A percentile compares a stretch with the other conserved stretches of the same genome.
Conservation (phyloP, 2,888 invertebrate species). For the Xanthia togata region DNA sequence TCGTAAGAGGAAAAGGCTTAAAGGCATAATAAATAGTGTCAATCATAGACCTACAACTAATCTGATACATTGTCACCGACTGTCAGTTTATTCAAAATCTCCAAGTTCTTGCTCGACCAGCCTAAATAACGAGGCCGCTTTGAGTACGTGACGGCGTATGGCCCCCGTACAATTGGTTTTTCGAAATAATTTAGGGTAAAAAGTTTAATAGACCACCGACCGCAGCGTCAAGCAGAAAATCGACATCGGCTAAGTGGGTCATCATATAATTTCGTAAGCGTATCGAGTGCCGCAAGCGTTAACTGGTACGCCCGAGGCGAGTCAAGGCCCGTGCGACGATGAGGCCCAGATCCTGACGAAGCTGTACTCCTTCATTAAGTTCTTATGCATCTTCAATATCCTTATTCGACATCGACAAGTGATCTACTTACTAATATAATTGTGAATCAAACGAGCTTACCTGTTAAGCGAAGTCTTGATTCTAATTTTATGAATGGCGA, state of each 20-base stretch:
- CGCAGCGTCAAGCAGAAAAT: slow-evolving; percentile 83
- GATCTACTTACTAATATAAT: slow-evolving; percentile 30
- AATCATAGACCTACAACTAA: slow-evolving; percentile 57
- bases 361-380: slow-evolving; percentile 55
- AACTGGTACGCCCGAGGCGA: slow-evolving; percentile 87
- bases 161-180: slow-evolving; percentile 70
- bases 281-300: slow-evolving; percentile 89
- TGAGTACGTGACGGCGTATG: slow-evolving; percentile 68
- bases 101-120: slow-evolving; percentile 56
- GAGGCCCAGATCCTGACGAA: slow-evolving; percentile 78
- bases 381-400: slow-evolving; percentile 56
- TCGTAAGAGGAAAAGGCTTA: slow-evolving; percentile 54
- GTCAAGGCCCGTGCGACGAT: slow-evolving; percentile 83
- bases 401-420: slow-evolving; percentile 42
- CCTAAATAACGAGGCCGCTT: slow-evolving; percentile 72
- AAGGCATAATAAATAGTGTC: slow-evolving; percentile 55
- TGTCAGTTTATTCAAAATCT: slow-evolving; percentile 68
- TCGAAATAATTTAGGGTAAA: slow-evolving; percentile 81
- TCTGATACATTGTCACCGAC: slow-evolving; percentile 67
- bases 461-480: too few species aligned
- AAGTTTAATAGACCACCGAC: slow-evolving; percentile 79
- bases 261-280: slow-evolving; percentile 89
- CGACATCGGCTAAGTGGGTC: slow-evolving; percentile 88
- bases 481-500: too few species aligned
- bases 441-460: too few species aligned